Evolutionary conservation across 2,888 invertebrate genomes (phyloP).

Genomic region (Dicyrtoma fusca): DNA sequence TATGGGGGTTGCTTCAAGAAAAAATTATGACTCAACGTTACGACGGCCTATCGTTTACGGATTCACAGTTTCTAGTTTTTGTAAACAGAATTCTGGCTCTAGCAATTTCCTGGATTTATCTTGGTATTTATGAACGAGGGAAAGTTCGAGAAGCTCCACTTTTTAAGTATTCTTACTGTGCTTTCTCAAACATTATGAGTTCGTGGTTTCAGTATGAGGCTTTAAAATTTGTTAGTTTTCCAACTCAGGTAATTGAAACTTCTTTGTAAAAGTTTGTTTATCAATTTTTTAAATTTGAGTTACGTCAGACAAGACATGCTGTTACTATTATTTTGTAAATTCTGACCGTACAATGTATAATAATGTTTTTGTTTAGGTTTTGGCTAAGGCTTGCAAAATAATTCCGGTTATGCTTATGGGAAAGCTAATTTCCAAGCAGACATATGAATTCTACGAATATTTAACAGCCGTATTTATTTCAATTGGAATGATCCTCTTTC

Average conservation of each 20-base stretch:
- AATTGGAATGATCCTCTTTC: slow-evolving; percentile 88
- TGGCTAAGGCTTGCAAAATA: slow-evolving; percentile 97
- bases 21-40: slow-evolving; percentile 94
- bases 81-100: slow-evolving; percentile 90
- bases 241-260: slow-evolving; percentile 82
- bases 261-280: too few species aligned
- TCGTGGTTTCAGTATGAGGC: slow-evolving; percentile 99
- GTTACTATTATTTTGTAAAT: too few species aligned
- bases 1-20: slow-evolving; percentile 97
- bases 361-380: slow-evolving; percentile 68
- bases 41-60: slow-evolving; percentile 72
- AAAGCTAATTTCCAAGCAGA: slow-evolving; percentile 80
- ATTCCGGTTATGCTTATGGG: slow-evolving; percentile 99
- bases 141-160: slow-evolving; percentile 77
- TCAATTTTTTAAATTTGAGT: too few species aligned
- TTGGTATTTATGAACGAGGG: slow-evolving; percentile 63
- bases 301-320: too few species aligned
- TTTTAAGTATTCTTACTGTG: slow-evolving; percentile 93
- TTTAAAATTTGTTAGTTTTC: slow-evolving; percentile 96
- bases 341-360: too few species aligned
- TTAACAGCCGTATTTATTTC: slow-evolving; percentile 87
- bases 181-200: slow-evolving; percentile 95
- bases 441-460: slow-evolving; percentile 90
- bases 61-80: slow-evolving; percentile 97
- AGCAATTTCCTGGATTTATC: slow-evolving; percentile 69